These are phyloP conservation scores for Lepidocolaptes lacrymiger DNA, from an alignment of 2,797 vertebrate species.

Conservation along the genomic window DNA sequence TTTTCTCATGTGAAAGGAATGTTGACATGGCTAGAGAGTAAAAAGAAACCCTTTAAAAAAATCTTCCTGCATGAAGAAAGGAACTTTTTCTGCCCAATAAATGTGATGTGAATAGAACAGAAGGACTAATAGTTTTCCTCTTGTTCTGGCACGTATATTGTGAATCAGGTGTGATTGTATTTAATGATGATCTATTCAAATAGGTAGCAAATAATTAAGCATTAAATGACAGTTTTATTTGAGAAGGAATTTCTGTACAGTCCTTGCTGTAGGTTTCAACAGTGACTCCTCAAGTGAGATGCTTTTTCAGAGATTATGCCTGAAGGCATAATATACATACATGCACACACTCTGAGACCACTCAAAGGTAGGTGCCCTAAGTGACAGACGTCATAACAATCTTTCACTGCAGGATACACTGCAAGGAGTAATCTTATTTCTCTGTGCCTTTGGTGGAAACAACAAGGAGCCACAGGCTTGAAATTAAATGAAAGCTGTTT, in stretches of 20 bases:
- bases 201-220: background rate
- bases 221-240: background rate
- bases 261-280: background rate
- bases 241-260: background rate
- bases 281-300: background rate
- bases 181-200: background rate
- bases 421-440: background rate
- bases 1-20: constrained; percentile 76
- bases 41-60: constrained; percentile 52
- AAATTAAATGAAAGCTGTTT: background rate
- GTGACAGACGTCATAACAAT: background rate
- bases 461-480: background rate
- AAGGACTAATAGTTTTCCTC: constrained; percentile 9
- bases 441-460: background rate
- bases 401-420: background rate
- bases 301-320: background rate
- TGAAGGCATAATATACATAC: background rate
- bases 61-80: background rate
- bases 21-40: constrained; percentile 70
- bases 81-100: background rate
- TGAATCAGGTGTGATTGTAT: background rate
- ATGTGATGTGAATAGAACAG: constrained; percentile 23
- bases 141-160: background rate
- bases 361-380: background rate
- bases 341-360: background rate